Base-by-base conservation (phyloP, 2,888 invertebrate genomes). In the Phengaris arion region DNA sequence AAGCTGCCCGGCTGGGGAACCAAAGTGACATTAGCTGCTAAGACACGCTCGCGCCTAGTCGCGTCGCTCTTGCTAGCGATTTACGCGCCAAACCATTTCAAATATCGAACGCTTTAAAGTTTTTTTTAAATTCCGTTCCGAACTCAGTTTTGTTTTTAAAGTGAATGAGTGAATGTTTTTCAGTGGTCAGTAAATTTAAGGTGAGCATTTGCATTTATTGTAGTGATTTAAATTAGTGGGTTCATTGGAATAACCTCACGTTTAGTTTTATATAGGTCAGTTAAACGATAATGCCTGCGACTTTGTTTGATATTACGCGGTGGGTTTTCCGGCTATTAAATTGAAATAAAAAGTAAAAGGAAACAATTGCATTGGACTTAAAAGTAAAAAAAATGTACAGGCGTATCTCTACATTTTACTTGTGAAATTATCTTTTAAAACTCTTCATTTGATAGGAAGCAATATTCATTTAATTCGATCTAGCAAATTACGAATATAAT, bases 1-100 rank as follows among this genome's bases (percentile, higher is more conserved):
- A 22, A 54, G 54, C 15, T 2, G 45, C 70, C 10, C 4, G 52
- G 35, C 64, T 51, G 10, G 70, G 51, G 51, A 48, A 69, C 59
- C 6, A 59, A 45, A 73, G 52, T 52, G 81, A 88, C 89, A 91
- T 90, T 91, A 89, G 87, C 86, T 82, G 83, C 83, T 83, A 85
- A 84, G 85, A 81, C 88, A 86, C 87, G 87, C 81, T 80, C 78
- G 85, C 78, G 87, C 77, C 79, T 85, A 86, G 88, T 88, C 91
- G 91, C 86, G 86, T 82, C 79, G 78, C 81, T 81, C 81, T 80
- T 10, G 52, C 12, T 9, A 52, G 12, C 35, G 13, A 2, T 64
- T 64, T 64, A 64, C 64, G 64, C 64, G 64, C 64, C 15, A 64
- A 64, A 10, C 10, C 35, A 6, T 6, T 64, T 64, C 64, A 45